These are phyloP conservation scores for Drosophila paramelanica DNA, from an alignment of 2,888 invertebrate genomes.

Conservation along the genomic window DNA sequence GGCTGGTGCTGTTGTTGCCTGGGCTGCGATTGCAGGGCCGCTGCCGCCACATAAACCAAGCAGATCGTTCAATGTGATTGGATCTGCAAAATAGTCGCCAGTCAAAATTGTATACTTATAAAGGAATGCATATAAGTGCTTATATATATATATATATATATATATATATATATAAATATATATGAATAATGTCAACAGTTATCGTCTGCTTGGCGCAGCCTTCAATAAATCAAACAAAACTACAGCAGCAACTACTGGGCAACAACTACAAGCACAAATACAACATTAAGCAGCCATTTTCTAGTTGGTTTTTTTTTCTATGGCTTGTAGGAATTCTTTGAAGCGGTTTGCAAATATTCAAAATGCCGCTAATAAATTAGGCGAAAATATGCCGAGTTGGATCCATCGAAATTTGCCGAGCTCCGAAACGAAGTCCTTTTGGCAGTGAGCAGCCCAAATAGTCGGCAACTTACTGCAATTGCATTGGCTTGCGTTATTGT, in stretches of 20 bases:
- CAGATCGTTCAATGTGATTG: slow-evolving; percentile 82
- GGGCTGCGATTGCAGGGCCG: slow-evolving; percentile 51
- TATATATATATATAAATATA: neutral
- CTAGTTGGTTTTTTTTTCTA: slow-evolving; percentile 1
- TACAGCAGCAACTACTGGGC: slow-evolving; percentile 17
- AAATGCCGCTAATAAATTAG: slow-evolving; percentile 79
- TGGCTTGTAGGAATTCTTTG: slow-evolving; percentile 46
- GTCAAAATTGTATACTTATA: slow-evolving; percentile 8
- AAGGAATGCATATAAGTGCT: neutral
- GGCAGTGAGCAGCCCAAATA: slow-evolving; percentile 20
- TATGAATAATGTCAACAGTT: slow-evolving; percentile 58
- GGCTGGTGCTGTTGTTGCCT: slow-evolving; percentile 41
- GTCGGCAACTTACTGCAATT: slow-evolving; percentile 70
- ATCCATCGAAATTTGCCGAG: slow-evolving; percentile 13
- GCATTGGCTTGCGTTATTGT: slow-evolving; percentile 48
- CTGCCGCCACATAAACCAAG: slow-evolving; percentile 78
- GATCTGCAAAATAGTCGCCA: slow-evolving; percentile 65
- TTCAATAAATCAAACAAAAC: slow-evolving; percentile 75
- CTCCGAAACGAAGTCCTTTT: slow-evolving; percentile 24
- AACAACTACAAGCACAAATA: slow-evolving; percentile 56
- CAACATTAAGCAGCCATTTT: slow-evolving; percentile 20
- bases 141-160: slow-evolving; percentile 8
- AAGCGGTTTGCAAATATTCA: slow-evolving; percentile 80
- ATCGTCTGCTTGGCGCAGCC: slow-evolving; percentile 62
- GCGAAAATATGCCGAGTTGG: slow-evolving; percentile 58